These are phyloP conservation scores for Bothrops jararaca DNA, from an alignment of 2,113 vertebrate species.

Conservation along the genomic window DNA sequence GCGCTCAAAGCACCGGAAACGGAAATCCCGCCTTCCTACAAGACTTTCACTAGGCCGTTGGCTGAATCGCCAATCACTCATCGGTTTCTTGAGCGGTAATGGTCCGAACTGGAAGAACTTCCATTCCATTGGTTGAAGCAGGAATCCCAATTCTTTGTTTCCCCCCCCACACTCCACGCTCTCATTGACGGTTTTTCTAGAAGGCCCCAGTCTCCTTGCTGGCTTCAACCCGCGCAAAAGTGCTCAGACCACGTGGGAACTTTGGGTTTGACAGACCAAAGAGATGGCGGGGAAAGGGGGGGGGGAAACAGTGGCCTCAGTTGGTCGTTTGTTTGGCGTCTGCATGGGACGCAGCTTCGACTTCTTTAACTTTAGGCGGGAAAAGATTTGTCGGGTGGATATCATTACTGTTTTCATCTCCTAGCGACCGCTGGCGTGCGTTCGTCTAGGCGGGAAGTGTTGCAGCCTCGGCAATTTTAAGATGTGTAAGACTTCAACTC, in stretches of 20 bases:
- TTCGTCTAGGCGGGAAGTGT: background rate
- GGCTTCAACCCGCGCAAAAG: background rate
- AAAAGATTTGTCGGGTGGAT: background rate
- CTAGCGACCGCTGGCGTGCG: background rate
- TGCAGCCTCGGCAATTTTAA: background rate
- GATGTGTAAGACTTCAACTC: background rate
- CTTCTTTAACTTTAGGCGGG: background rate
- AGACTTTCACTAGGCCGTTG: background rate
- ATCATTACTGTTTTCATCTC: background rate
- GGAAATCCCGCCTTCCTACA: background rate
- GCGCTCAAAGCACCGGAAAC: background rate
- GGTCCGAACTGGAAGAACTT: background rate
- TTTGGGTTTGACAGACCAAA: background rate
- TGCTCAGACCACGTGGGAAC: background rate
- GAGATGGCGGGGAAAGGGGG: background rate
- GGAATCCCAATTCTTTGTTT: rapidly evolving
- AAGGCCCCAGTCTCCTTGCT: background rate
- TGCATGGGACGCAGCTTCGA: background rate
- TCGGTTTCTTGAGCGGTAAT: background rate
- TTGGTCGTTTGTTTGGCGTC: background rate
- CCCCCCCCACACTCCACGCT: rapidly evolving
- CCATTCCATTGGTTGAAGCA: background rate
- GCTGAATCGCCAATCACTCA: rapidly evolving
- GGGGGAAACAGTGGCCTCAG: background rate
- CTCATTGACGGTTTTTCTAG: slow-evolving; percentile 34